Base-by-base conservation (phyloP, 2,888 invertebrate genomes). In the Anodontia alba region DNA sequence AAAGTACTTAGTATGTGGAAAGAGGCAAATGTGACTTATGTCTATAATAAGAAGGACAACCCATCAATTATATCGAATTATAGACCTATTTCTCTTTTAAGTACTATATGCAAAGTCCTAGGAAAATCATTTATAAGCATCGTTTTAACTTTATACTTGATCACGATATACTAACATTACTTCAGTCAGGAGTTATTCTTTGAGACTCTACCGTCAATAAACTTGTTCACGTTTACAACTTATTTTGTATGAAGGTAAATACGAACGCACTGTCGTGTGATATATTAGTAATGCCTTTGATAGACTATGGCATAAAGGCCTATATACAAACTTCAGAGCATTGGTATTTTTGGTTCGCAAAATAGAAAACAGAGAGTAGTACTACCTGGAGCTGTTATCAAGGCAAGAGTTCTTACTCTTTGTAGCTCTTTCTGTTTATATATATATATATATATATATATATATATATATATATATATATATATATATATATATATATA, bases 271-370 rank as follows among this genome's bases (percentile, higher is more conserved):
- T n/a, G 70, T 80, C 12, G 78, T 78, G 54, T 80, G 62, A 43
- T 75, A 83, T 38, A 75, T 80, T 17, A 75, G 75, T 23, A 80
- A 83, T 38, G 80, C 83, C 1, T 83, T 83, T 73, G 83, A 83
- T 66, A 73, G 72, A 68, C 73, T 80, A 10, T 73, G 77, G 73
- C 74, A 76, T 49, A 54, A 33, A 29, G 77, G 71, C 2, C 72
- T 83, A 17, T 57, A 2, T 57, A 26, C 29, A 57, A 57, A 57
- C 29, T 57, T 12, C 26, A 57, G 12, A 12, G 7, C 15, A 29
- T 57, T 57, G 57, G 57, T 57, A 7, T 57, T 57, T 57, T 12
- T 38, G 5, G 12, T 38, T 12, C 12, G 7, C 38, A 5, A 8
- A 38, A 8, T 38, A 38, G 12, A 38, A 38, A 38, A 38, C 38